These are phyloP conservation scores for Tigriopus japonicus DNA, from an alignment of 1,140 invertebrate genomes.

Conservation along the genomic window DNA sequence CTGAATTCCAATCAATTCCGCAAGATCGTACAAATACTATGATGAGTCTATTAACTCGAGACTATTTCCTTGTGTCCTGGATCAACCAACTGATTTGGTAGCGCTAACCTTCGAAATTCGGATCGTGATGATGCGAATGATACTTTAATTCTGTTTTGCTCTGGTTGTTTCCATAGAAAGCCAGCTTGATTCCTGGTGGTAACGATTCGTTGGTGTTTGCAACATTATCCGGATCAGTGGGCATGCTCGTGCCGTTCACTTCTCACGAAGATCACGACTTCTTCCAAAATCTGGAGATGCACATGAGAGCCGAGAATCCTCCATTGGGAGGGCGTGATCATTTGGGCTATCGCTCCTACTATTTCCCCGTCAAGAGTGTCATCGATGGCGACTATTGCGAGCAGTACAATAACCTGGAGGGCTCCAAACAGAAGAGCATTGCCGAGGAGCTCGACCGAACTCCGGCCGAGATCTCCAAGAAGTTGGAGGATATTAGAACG, in stretches of 20 bases:
- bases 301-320: slow-evolving; percentile 91
- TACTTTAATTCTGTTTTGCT: slow-evolving; percentile 1
- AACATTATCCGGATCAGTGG: slow-evolving; percentile 59
- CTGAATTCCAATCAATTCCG: not conserved
- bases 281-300: slow-evolving; percentile 99
- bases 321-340: slow-evolving; percentile 94
- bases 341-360: slow-evolving; percentile 87
- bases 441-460: slow-evolving; percentile 81
- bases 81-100: not conserved
- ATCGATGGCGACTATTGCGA: slow-evolving; percentile 98
- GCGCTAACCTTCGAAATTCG: not conserved
- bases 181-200: slow-evolving; percentile 38
- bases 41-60: not conserved
- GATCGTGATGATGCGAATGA: too few species aligned
- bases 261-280: slow-evolving; percentile 97
- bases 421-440: slow-evolving; percentile 81
- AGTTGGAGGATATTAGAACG: slow-evolving; percentile 80
- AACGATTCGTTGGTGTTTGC: slow-evolving; percentile 39
- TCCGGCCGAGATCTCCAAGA: slow-evolving; percentile 87
- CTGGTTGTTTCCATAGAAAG: slow-evolving; percentile 32
- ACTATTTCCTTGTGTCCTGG: not conserved
- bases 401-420: slow-evolving; percentile 91
- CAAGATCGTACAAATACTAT: not conserved
- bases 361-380: slow-evolving; percentile 95
- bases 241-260: slow-evolving; percentile 90